phyloP scores from a whole-genome alignment of 2,113 vertebrate species.

The Grus americana region DNA sequence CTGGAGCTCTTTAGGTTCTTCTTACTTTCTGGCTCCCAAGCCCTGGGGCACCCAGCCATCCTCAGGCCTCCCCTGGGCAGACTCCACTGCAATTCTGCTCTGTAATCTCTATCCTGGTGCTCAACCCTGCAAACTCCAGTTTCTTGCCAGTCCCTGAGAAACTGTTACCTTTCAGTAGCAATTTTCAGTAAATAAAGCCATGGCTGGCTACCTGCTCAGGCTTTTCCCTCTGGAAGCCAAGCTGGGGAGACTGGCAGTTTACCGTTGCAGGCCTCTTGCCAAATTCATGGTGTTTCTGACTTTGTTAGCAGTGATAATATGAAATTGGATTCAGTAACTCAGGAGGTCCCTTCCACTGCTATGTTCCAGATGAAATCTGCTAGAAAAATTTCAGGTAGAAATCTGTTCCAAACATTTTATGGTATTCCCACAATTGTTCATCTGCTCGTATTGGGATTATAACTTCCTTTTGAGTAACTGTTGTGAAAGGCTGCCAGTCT shows the following conservation, averaged over 20 bases:
- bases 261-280: not conserved
- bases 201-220: not conserved
- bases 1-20: not conserved
- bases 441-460: not conserved
- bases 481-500: not conserved
- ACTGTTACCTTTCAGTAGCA: not conserved
- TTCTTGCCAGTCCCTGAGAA: not conserved
- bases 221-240: not conserved
- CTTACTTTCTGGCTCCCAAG: not conserved
- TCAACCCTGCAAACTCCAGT: not conserved
- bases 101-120: not conserved
- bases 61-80: not conserved
- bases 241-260: not conserved
- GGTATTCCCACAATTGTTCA: not conserved
- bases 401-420: not conserved
- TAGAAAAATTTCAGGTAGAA: not conserved
- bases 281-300: conserved; percentile 3
- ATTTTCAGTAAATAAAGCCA: not conserved
- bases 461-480: not conserved
- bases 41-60: not conserved
- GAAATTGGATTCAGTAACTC: conserved; percentile 7
- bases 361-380: not conserved
- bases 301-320: not conserved
- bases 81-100: not conserved
- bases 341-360: not conserved